Evolutionary conservation across 1,140 invertebrate species (phyloP).

Genomic region (Ctenoplectra terminalis): DNA sequence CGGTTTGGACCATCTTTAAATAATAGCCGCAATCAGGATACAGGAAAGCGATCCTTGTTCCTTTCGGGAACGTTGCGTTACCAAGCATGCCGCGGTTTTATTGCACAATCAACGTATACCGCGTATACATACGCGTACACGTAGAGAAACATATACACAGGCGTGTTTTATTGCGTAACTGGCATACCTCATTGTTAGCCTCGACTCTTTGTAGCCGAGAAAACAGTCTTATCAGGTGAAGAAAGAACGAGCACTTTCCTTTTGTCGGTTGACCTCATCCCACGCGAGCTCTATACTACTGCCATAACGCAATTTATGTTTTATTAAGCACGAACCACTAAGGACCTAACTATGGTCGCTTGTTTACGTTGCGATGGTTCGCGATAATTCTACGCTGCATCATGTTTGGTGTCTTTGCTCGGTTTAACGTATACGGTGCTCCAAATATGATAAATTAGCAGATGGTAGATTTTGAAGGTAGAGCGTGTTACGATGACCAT

Average conservation of each 20-base stretch:
- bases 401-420: too few species aligned
- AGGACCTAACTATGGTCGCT: background rate
- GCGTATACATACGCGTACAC: too few species aligned
- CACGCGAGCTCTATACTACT: background rate
- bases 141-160: background rate
- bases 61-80: conserved; percentile 19
- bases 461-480: too few species aligned
- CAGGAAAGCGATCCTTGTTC: background rate
- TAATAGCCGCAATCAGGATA: conserved; percentile 7
- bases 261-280: conserved; percentile 39
- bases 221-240: conserved; percentile 50
- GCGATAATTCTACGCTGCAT: background rate
- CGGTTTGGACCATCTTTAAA: conserved; percentile 31
- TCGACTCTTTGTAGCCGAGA: conserved; percentile 19
- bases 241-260: conserved; percentile 41
- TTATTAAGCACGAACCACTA: background rate
- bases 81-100: background rate
- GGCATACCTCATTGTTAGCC: conserved; percentile 43
- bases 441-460: background rate
- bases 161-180: conserved; percentile 32
- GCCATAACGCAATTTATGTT: conserved; percentile 18
- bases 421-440: background rate
- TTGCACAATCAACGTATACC: conserved; percentile 28
- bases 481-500: background rate
- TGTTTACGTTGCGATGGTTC: background rate